Evolutionary conservation across 2,888 invertebrate species (phyloP).

Genomic region (Microchrysa polita): DNA sequence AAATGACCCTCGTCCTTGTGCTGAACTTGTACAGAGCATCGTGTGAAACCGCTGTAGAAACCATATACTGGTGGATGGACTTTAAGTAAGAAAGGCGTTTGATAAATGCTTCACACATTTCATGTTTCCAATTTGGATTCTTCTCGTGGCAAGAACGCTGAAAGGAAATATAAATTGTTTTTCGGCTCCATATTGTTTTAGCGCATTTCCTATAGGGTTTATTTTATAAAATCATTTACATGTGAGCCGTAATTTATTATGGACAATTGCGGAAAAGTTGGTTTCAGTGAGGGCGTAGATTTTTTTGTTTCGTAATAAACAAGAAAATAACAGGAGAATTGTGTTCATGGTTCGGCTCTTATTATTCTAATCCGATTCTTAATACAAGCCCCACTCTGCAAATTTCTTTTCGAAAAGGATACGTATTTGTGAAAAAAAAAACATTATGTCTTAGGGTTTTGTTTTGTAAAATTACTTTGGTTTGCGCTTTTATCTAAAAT

Average conservation of each 20-base stretch:
- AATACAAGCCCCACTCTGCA: too few species aligned
- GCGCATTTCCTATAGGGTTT: background rate
- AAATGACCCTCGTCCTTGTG: background rate
- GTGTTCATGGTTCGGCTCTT: too few species aligned
- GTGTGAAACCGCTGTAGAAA: background rate
- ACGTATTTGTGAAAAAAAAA: too few species aligned
- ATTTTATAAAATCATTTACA: background rate
- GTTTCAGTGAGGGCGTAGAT: too few species aligned
- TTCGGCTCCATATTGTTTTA: background rate
- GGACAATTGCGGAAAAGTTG: background rate
- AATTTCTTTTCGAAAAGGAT: too few species aligned
- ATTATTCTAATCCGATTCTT: too few species aligned
- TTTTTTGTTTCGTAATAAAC: too few species aligned
- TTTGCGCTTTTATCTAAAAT: too few species aligned
- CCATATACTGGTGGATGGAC: background rate
- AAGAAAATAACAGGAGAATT: too few species aligned
- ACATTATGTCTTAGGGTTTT: too few species aligned
- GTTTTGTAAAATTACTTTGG: too few species aligned
- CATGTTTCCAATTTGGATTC: background rate
- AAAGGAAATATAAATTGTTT: background rate
- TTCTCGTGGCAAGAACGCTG: background rate
- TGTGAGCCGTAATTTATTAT: background rate
- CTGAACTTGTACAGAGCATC: background rate
- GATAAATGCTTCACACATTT: slow-evolving; percentile 35
- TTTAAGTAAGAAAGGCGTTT: slow-evolving; percentile 21